These are phyloP conservation scores for Plectropomus leopardus DNA, from an alignment of 2,113 vertebrate species.

Conservation along the genomic window DNA sequence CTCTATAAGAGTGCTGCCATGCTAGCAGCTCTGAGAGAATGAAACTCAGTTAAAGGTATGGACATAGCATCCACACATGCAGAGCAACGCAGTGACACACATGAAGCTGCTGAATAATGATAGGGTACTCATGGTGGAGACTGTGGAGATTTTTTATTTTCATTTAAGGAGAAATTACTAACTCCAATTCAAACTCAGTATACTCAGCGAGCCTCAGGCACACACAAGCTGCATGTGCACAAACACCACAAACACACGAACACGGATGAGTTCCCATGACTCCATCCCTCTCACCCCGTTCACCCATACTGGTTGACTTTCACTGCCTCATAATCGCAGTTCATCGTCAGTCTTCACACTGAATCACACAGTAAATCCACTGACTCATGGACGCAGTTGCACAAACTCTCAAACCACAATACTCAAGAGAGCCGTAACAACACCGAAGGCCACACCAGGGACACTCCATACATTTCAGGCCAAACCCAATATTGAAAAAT, in stretches of 20 bases:
- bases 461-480: background rate
- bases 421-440: conserved; percentile 10
- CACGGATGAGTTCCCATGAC: conserved; percentile 32
- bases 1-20: no score
- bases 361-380: conserved; percentile 65
- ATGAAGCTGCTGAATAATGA: conserved; percentile 22
- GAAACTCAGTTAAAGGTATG: background rate
- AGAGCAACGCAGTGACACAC: background rate
- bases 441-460: conserved; percentile 11
- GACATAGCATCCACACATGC: background rate
- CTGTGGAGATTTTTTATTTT: conserved; percentile 13
- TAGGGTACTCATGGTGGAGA: background rate
- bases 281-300: conserved; percentile 24
- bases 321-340: conserved; percentile 40
- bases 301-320: conserved; percentile 48
- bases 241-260: conserved; percentile 19
- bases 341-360: conserved; percentile 44
- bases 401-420: conserved; percentile 56
- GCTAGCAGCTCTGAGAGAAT: background rate
- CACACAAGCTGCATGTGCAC: background rate
- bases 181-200: conserved; percentile 8
- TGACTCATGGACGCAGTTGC: conserved; percentile 53
- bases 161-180: conserved; percentile 19
- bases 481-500: conserved; percentile 11
- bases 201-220: conserved; percentile 4